Conservation (phyloP, 2,113 vertebrate genomes). For the Eidolon helvum region DNA sequence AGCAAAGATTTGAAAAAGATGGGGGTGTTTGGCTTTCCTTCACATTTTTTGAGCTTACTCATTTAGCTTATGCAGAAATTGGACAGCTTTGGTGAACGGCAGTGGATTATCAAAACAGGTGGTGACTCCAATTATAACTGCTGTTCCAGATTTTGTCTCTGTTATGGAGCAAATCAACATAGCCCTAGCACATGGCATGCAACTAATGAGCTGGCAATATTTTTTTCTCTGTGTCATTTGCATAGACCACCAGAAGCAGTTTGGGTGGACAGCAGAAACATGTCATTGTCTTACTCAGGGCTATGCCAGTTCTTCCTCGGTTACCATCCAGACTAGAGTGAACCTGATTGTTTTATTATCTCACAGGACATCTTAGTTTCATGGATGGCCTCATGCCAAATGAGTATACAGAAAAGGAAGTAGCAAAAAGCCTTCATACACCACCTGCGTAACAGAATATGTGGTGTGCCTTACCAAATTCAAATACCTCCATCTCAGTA, state of each 20-base stretch:
- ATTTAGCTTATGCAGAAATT: background rate
- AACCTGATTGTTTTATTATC: background rate
- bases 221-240: background rate
- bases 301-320: background rate
- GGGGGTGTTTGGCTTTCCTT: background rate
- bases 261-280: background rate
- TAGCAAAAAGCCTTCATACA: background rate
- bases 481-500: background rate
- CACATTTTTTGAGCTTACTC: background rate
- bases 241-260: background rate
- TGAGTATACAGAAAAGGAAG: background rate
- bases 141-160: background rate
- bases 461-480: background rate
- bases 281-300: background rate
- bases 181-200: background rate
- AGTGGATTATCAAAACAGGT: background rate
- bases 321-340: background rate
- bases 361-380: background rate
- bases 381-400: background rate
- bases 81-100: background rate
- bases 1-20: background rate
- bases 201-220: slow-evolving; percentile 13
- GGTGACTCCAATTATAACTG: background rate
- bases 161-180: background rate
- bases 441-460: background rate